Evolutionary conservation across 2,888 invertebrate species (phyloP), one percentile per base, ranked within the genome.

Genomic region (Caenorhabditis angaria): DNA sequence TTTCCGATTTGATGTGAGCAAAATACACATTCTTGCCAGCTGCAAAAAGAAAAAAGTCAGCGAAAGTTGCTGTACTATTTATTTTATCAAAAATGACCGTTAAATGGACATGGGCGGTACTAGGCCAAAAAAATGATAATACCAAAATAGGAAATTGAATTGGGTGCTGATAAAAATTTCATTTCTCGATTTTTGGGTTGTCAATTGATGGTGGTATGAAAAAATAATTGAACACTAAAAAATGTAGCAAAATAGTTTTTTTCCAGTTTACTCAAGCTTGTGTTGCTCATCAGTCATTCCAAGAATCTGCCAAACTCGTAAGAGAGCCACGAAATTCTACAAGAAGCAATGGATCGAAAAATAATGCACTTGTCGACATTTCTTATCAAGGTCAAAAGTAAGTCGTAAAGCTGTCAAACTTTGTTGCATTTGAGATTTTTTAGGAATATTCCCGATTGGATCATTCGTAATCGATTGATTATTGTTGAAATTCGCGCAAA

Each of bases 401-500:
- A 54, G 54, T 54, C 27, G 28, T n/a, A 12, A 8, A 12, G 12
- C 27, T 55, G 3, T 55, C 48, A 48, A 48, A n/a, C 22, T 58
- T 35, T 35, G 2, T 32, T n/a, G 3, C 14, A 60, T 66, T 83
- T 62, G 59, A 84, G 83, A 29, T 51, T 59, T 18, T 70, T 54
- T 27, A 54, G 54, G 27, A 27, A 22, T n/a, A 10, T 84, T 22
- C 84, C 84, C 41, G 55, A 54, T 18, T 64, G 67, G 32, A 77
- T 85, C 24, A 65, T 81, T 6, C 62, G 71, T 22, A 80, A 82
- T 65, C 65, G 76, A 14, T 53, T 65, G n/a, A 58, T 50, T 20
- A 61, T 85, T 24, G 78, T 82, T 54, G 77, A 82, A 51, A 75
- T 85, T 10, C 77, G 72, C 29, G 64, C 81, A 25, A 82, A 83